Conservation (phyloP, 2,888 invertebrate species). For the Prosopocoilus inquinatus region DNA sequence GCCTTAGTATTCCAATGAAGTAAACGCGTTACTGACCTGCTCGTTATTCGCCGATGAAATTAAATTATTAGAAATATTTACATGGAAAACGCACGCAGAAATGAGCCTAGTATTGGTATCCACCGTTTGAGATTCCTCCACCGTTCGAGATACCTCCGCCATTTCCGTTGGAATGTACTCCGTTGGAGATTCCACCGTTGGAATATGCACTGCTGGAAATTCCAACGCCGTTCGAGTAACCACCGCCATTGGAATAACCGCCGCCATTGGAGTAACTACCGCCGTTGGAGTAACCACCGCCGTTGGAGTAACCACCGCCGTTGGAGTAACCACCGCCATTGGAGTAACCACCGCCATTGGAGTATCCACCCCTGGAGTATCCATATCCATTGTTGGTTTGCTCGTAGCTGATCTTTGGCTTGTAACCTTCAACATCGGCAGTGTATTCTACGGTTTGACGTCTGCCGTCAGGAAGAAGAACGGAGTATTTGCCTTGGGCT, state of each 20-base stretch:
- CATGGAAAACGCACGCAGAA: too few species aligned
- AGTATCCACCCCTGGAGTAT: conserved; percentile 24
- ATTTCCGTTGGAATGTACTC: background rate
- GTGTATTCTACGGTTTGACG: conserved; percentile 66
- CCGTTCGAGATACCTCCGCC: background rate
- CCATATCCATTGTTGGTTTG: conserved; percentile 39
- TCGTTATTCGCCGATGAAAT: too few species aligned
- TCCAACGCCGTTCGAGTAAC: background rate
- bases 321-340: too few species aligned
- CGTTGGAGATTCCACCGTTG: background rate
- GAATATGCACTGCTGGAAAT: background rate
- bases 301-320: too few species aligned
- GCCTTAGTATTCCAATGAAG: too few species aligned
- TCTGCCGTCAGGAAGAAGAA: conserved; percentile 66
- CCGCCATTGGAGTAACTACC: conserved; percentile 11
- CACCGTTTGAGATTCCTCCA: background rate
- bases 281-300: background rate
- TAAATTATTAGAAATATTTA: too few species aligned
- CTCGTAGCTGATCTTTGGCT: conserved; percentile 64
- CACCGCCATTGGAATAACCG: conserved; percentile 9
- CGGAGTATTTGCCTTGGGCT: conserved; percentile 67
- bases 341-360: conserved; percentile 9
- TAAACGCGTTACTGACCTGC: too few species aligned
- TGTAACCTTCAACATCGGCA: conserved; percentile 64
- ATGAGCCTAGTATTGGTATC: conserved; percentile 1